phyloP scores from a whole-genome alignment of 2,888 invertebrate species.

The Melanargia galathea region DNA sequence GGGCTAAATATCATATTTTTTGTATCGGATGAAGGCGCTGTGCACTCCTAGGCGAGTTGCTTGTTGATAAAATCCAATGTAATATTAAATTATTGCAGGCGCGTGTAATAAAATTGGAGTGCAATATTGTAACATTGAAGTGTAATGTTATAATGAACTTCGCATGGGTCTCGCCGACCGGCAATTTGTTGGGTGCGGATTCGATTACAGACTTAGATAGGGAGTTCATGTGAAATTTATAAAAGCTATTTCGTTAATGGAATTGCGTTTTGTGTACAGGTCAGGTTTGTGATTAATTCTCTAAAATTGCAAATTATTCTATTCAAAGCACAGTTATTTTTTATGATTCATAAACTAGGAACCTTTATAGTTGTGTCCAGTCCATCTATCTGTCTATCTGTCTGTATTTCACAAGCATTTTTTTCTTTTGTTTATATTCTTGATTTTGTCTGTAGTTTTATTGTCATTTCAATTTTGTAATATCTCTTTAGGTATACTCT shows the following conservation, averaged over 20 bases:
- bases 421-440: no score
- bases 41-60: neutral
- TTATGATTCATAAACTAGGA: no score
- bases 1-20: no score
- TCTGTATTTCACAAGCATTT: no score
- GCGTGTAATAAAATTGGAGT: constrained; percentile 36
- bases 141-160: constrained; percentile 40
- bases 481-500: neutral
- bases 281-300: neutral
- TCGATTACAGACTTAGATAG: constrained; percentile 37
- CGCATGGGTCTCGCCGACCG: constrained; percentile 34
- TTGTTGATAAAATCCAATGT: constrained; percentile 29
- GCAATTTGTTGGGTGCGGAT: constrained; percentile 36
- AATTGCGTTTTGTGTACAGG: neutral
- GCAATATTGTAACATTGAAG: constrained; percentile 33
- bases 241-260: constrained; percentile 17
- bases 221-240: constrained; percentile 16
- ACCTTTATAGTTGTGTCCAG: no score
- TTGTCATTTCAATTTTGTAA: neutral
- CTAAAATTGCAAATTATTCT: neutral
- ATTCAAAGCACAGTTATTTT: no score
- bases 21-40: neutral
- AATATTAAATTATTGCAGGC: constrained; percentile 39
- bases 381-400: no score
- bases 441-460: neutral